Base-by-base conservation (phyloP, 2,888 invertebrate genomes). In the Heteromyza rotundicornis region DNA sequence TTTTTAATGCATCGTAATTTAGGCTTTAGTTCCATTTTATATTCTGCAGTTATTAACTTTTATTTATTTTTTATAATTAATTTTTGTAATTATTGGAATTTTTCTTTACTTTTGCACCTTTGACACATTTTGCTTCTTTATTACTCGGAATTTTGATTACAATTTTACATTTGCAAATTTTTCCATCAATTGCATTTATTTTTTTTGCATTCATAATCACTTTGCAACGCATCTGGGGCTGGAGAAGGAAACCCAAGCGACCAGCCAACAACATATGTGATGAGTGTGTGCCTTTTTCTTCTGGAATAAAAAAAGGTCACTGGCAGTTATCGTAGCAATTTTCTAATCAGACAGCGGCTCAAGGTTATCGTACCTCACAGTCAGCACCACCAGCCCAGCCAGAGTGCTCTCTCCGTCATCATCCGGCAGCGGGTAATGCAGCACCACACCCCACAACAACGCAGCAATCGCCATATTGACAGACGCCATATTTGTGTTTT, bases 251-350 rank as follows among this genome's bases (percentile, higher is more conserved):
- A n/a, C n/a, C n/a, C n/a, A n/a, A n/a, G n/a, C n/a, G n/a, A n/a
- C n/a, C n/a, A n/a, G n/a, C n/a, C 40, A 40, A n/a, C n/a, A 40
- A 2, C 40, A 40, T n/a, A 40, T 40, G 40, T n/a, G 40, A 10
- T 40, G 40, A 10, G 40, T 49, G 8, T 40, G 40, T 40, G 40
- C 14, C 14, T 40, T n/a, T 40, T 40, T 40, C 3, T 40, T 40
- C 14, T 40, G 14, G n/a, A 14, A n/a, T 19, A 47, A 40, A 40
- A n/a, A 47, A 47, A 47, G 77, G 79, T 77, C 77, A 77, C 67
- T 78, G 77, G 78, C 77, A 79, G 77, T 78, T 77, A 79, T 79
- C 79, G 75, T 68, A 71, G 77, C 76, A 77, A 75, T 79, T 79
- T 79, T 79, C 77, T 79, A 77, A 77, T 79, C 77, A 77, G 79